Percentiles rank a stretch among this genome's conserved stretches.
phyloP scores from a whole-genome alignment of 2,888 invertebrate species.

The Chesias legatella region DNA sequence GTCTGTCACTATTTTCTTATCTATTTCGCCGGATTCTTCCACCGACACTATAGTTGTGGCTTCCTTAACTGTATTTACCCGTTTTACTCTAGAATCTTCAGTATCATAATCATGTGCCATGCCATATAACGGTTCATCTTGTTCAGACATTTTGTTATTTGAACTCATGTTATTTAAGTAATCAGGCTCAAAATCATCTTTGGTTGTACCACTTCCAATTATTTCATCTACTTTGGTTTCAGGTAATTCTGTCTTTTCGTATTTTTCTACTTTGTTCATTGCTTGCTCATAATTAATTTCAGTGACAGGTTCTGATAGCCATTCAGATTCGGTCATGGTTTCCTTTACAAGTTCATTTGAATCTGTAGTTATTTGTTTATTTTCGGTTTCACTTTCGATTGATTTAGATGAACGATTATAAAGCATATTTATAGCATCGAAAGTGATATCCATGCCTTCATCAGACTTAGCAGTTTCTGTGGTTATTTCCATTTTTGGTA shows the following conservation, averaged over 20 bases:
- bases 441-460: slow-evolving; percentile 54
- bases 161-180: slow-evolving; percentile 57
- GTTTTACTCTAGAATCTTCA: slow-evolving; percentile 58
- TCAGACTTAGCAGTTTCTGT: slow-evolving; percentile 34
- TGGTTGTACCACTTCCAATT: slow-evolving; percentile 43
- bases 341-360: slow-evolving; percentile 26
- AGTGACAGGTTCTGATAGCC: slow-evolving; percentile 60
- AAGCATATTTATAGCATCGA: slow-evolving; percentile 58
- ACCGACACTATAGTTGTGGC: slow-evolving; percentile 19
- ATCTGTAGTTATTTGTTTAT: slow-evolving; percentile 31
- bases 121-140: slow-evolving; percentile 54
- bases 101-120: slow-evolving; percentile 62
- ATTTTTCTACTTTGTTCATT: slow-evolving; percentile 49
- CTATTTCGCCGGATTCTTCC: slow-evolving; percentile 19
- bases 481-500: slow-evolving; percentile 27
- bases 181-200: slow-evolving; percentile 69
- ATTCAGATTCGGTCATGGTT: slow-evolving; percentile 55
- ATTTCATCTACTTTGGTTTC: slow-evolving; percentile 52
- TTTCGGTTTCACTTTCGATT: slow-evolving; percentile 37
- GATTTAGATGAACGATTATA: slow-evolving; percentile 64
- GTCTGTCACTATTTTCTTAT: slow-evolving; percentile 21
- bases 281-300: slow-evolving; percentile 55
- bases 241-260: slow-evolving; percentile 48
- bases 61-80: slow-evolving; percentile 47
- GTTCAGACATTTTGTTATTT: slow-evolving; percentile 46